Evolutionary conservation across 1,140 invertebrate genomes (phyloP).

Genomic region (Magallana gigas): DNA sequence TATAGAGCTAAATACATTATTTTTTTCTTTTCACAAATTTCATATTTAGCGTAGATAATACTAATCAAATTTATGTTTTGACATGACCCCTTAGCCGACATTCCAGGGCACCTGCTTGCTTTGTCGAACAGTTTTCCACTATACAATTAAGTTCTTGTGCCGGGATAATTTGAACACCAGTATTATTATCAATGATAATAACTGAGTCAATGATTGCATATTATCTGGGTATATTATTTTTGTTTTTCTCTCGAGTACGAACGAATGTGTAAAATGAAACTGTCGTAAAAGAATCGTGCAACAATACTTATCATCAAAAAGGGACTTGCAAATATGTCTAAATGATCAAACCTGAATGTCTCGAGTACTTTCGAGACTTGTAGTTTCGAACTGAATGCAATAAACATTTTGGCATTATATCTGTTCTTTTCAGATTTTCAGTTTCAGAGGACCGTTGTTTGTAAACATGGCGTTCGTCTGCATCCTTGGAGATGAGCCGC

Average conservation of each 20-base stretch:
- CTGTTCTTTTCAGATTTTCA: neutral
- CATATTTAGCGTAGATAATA: neutral
- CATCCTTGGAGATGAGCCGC: constrained; percentile 38
- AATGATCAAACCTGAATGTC: constrained; percentile 43
- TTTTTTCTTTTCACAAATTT: no score
- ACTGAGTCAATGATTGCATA: no score
- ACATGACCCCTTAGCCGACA: neutral
- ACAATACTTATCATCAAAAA: neutral
- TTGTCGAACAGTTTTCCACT: no score
- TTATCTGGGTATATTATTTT: no score
- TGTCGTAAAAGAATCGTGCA: no score
- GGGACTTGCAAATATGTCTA: neutral
- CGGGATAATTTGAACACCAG: neutral
- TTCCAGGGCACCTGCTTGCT: constrained; percentile 25
- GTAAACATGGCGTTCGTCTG: constrained; percentile 56
- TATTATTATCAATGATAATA: no score
- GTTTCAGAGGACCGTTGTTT: constrained; percentile 44
- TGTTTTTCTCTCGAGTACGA: no score
- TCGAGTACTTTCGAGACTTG: constrained; percentile 49
- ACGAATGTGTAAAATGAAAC: no score
- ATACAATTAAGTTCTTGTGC: neutral
- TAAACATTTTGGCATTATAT: constrained; percentile 57
- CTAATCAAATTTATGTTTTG: neutral
- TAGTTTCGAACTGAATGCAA: constrained; percentile 55
- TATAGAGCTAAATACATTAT: no score